Percentiles rank a stretch among this genome's conserved stretches.
Evolutionary conservation across 2,888 invertebrate genomes (phyloP).

Genomic region (Patella depressa): DNA sequence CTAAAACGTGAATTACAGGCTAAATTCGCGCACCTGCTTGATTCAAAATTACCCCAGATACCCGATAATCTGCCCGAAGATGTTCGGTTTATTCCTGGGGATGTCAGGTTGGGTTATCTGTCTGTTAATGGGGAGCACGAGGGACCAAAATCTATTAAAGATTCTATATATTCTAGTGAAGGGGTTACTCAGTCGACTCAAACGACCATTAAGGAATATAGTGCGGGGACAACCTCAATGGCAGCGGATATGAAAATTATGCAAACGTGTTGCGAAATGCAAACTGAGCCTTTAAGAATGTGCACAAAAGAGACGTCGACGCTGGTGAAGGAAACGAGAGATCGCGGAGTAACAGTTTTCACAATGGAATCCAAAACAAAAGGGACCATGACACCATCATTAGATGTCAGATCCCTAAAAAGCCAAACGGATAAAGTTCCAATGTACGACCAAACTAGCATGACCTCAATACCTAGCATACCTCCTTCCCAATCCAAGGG

Average conservation of each 20-base stretch:
- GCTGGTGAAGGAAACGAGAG: conserved; percentile 18
- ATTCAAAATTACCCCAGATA: conserved; percentile 47
- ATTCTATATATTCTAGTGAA: not conserved
- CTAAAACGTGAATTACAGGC: conserved; percentile 67
- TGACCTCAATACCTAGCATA: conserved; percentile 18
- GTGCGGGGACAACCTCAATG: conserved; percentile 5
- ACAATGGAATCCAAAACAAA: conserved; percentile 27
- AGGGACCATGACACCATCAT: conserved; percentile 42
- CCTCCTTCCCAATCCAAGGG: not conserved
- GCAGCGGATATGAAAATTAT: not conserved
- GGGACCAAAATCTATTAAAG: not conserved
- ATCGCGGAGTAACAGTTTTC: conserved; percentile 23
- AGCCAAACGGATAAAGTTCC: conserved; percentile 36
- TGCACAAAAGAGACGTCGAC: not conserved
- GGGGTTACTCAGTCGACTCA: not conserved
- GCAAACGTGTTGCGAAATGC: conserved; percentile 14
- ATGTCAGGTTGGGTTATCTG: conserved; percentile 58
- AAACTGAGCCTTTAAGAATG: conserved; percentile 25
- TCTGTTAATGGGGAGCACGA: conserved; percentile 15
- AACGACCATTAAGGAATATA: not conserved
- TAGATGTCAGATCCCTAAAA: conserved; percentile 29
- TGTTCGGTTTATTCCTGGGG: conserved; percentile 63
- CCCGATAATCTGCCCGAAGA: conserved; percentile 52
- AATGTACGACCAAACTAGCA: conserved; percentile 15
- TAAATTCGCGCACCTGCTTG: conserved; percentile 61